Evolutionary conservation across 1,140 invertebrate species (phyloP), one percentile per base, ranked within the genome.

Genomic region (Penaeus chinensis): DNA sequence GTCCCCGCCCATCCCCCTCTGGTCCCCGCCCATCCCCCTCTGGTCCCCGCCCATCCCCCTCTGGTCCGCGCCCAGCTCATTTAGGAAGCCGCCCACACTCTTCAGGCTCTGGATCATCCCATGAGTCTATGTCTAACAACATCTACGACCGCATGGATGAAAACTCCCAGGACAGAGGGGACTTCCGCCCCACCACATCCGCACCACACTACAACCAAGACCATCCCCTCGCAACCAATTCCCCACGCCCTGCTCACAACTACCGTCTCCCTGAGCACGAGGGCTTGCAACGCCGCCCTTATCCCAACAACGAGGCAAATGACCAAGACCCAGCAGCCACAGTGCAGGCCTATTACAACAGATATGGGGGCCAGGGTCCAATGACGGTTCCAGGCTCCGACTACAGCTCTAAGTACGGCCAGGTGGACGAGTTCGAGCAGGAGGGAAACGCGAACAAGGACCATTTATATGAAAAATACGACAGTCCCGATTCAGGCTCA

Each of bases 391-490:
- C 76, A 37, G 83, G 87, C 8, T 74, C 76, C 16, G 13, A 85
- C 24, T 84, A 84, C 82, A 84, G 54, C 63, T n/a, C 82, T 1
- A 89, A 81, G 61, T 82, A 89, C 24, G 60, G 60, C 24, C 65
- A 84, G 20, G n/a, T 61, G 13, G 63, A 69, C 65, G 47, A 78
- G 13, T n/a, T 5, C 16, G 32, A 85, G 27, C 54, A 76, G n/a
- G 61, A 8, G 62, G 63, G 78, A 3, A 24, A 10, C 2, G 77
- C 74, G 19, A n/a, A 82, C 42, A 24, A 66, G 0, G 76, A 80
- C 19, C 19, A 84, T 1, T 63, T 84, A 13, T 89, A 89, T 27
- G 81, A 87, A 7, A 86, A 84, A 24, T 89, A 89, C 37, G 89
- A 89, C 84, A 89, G 89, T 54, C 89, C 85, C 0, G 63, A 22